Conservation (phyloP, 2,113 vertebrate genomes). For the Pluvianellus socialis region DNA sequence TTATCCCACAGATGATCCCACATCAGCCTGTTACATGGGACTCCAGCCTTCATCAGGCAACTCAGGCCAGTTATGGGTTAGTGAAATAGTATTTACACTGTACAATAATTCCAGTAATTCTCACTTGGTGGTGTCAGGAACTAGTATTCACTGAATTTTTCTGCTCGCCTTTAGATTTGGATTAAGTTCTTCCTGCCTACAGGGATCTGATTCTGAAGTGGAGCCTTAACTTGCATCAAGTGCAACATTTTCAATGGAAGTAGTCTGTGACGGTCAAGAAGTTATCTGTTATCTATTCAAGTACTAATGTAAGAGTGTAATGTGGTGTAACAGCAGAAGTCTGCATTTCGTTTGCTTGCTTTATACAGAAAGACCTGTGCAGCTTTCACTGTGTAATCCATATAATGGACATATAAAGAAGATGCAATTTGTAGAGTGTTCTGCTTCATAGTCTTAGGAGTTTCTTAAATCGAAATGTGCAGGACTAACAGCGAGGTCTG, state of each 20-base stretch:
- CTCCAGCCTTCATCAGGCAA: background rate
- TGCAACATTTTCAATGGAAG: background rate
- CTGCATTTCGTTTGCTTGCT: background rate
- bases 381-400: background rate
- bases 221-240: background rate
- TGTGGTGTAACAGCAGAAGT: background rate
- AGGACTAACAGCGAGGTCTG: background rate
- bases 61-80: background rate
- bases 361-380: background rate
- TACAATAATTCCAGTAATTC: background rate
- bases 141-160: background rate
- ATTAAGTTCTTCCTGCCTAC: background rate
- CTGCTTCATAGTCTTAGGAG: background rate
- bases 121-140: background rate
- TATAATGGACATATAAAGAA: background rate
- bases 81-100: background rate
- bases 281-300: background rate
- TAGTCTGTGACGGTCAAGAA: background rate
- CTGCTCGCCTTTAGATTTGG: background rate
- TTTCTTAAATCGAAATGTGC: background rate
- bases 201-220: background rate
- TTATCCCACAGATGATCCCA: background rate
- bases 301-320: background rate
- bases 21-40: background rate
- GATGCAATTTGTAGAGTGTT: background rate